Evolutionary conservation across 1,140 invertebrate genomes (phyloP), one percentile per base, ranked within the genome.

Genomic region (Orussus abietinus): DNA sequence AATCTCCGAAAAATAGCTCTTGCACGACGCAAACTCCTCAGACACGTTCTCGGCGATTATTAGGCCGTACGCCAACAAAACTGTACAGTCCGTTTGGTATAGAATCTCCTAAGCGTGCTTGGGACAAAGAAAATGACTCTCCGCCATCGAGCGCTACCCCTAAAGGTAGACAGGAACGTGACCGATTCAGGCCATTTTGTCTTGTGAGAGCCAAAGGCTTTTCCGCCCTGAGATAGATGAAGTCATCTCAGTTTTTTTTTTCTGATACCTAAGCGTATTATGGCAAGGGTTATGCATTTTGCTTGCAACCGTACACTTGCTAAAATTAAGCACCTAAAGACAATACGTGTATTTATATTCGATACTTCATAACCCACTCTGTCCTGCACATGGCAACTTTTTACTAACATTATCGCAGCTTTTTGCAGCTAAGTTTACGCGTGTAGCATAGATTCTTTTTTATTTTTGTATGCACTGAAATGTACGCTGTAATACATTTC

Each of bases 61-160:
- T 82, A 6, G 80, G 80, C 3, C 61, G 80, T 14, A 82, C 80
- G 1, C 80, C 80, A 0, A 80, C 79, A 0, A 81, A 81, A 51
- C 52, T 83, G 4, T 82, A 82, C 49, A 81, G 79, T 45, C 80
- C 80, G 2, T 83, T 83, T 50, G 72, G 75, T 3, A 81, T 82
- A 21, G 80, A 81, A 46, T 78, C 77, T 14, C 79, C 80, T 4
- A 59, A 53, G 18, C 57, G 46, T n/a, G 50, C 59, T 6, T 70
- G 68, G 68, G 55, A 59, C 9, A 69, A 68, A 34, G 66, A 74
- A 5, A 60, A 59, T 14, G 59, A 62, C 1, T 14, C 25, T 12
- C 47, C 49, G 4, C 34, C 54, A 2, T 9, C 49, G 7, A 41
- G 44, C 2, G 29, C 11, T 1, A 26, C 47, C 18, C 9, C 47